phyloP scores from a whole-genome alignment of 2,113 vertebrate genomes.

The Amblyopsis rosae region DNA sequence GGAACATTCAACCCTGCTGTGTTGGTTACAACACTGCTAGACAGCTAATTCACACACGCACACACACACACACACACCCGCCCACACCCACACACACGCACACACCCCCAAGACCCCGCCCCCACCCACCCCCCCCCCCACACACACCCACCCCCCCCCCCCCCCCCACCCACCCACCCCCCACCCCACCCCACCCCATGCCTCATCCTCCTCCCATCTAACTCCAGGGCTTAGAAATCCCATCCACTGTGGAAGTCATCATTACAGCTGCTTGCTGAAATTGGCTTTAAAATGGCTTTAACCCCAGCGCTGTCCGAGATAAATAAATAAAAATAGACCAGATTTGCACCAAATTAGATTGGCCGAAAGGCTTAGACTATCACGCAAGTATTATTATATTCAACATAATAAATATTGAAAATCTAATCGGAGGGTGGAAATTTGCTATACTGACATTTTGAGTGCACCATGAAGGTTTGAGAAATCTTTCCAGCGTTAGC shows the following conservation, averaged over 20 bases:
- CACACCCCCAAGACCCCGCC: no score
- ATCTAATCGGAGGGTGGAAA: background rate
- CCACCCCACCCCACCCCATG: no score
- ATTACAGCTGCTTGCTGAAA: conserved; percentile 56
- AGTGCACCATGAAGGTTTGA: background rate
- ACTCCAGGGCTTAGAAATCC: conserved; percentile 63
- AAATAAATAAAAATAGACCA: background rate
- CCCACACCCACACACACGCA: no score
- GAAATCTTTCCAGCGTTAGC: background rate
- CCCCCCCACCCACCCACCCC: no score
- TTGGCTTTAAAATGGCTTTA: conserved; percentile 67
- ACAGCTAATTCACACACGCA: no score
- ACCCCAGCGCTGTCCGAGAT: conserved; percentile 33
- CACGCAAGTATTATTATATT: background rate
- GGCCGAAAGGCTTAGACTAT: conserved; percentile 8
- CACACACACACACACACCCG: no score
- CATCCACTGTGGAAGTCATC: conserved; percentile 66
- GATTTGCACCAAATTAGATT: background rate
- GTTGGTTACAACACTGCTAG: no score
- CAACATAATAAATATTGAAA: background rate
- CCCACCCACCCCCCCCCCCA: no score
- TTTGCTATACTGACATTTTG: background rate
- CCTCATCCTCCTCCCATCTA: background rate
- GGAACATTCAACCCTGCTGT: no score
- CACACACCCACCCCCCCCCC: no score